Percentiles rank a stretch among this genome's conserved stretches.
phyloP scores from a whole-genome alignment of 2,888 invertebrate species.

The Eupithecia subfuscata region DNA sequence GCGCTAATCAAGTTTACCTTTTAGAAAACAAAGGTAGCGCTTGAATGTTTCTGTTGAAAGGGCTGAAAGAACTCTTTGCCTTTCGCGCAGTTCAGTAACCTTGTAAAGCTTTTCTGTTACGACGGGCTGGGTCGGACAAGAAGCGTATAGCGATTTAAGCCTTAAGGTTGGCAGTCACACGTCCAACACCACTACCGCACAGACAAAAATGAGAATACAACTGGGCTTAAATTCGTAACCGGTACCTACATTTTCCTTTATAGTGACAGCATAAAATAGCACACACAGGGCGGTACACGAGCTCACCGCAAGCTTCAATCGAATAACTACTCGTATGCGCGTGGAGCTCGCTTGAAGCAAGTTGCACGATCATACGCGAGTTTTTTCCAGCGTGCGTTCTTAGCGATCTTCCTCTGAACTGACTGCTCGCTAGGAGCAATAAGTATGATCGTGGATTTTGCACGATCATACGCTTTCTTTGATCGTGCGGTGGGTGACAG shows the following conservation, averaged over 20 bases:
- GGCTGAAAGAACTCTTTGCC: slow-evolving; percentile 36
- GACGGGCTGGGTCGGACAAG: not conserved
- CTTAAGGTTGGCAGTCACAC: not conserved
- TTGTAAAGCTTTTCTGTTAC: slow-evolving; percentile 31
- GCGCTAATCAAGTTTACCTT: slow-evolving; percentile 41
- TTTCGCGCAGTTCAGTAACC: slow-evolving; percentile 36
- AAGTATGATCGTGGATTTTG: no score
- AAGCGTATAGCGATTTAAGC: not conserved
- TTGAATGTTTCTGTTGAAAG: slow-evolving; percentile 34
- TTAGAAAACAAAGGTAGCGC: slow-evolving; percentile 36
- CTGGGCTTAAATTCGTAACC: not conserved
- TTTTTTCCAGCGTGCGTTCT: no score
- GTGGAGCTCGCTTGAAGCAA: no score
- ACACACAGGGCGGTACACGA: not conserved
- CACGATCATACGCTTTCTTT: no score
- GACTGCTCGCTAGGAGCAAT: no score
- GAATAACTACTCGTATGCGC: no score
- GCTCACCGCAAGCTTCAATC: not conserved
- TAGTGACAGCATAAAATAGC: not conserved
- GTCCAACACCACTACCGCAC: not conserved
- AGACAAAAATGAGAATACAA: not conserved
- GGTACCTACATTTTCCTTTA: not conserved
- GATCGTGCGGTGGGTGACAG: no score
- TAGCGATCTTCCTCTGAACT: no score
- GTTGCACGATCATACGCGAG: no score